A percentile compares a stretch with the other conserved stretches of the same genome.
Evolutionary conservation across 2,888 invertebrate species (phyloP).

Genomic region (Volucella bombylans): DNA sequence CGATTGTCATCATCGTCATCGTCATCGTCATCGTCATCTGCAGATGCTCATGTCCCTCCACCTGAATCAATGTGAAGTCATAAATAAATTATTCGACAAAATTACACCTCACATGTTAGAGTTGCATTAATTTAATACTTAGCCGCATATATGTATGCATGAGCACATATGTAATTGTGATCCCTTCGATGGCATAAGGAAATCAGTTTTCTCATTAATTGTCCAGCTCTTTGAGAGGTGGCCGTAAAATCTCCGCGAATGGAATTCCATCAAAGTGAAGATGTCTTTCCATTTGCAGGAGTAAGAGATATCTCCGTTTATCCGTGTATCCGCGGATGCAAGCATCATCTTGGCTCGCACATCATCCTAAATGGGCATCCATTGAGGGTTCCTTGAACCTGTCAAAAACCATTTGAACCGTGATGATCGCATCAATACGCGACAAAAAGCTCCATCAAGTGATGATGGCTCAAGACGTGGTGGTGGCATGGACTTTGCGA

Average conservation of each 20-base stretch:
- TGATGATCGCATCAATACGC: slow-evolving; percentile 54
- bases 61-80: slow-evolving; percentile 62
- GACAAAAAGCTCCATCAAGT: slow-evolving; percentile 60
- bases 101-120: slow-evolving; percentile 50
- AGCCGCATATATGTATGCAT: neutral
- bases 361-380: slow-evolving; percentile 58
- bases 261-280: slow-evolving; percentile 73
- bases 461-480: slow-evolving; percentile 1
- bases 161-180: too few relatives aligned
- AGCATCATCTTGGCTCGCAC: slow-evolving; percentile 32
- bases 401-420: slow-evolving; percentile 49
- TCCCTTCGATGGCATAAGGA: slow-evolving; percentile 8
- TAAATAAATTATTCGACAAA: slow-evolving; percentile 70
- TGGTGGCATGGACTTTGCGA: neutral
- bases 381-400: slow-evolving; percentile 70
- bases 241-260: slow-evolving; percentile 67
- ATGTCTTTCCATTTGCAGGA: slow-evolving; percentile 46
- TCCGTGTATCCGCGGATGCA: neutral
- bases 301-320: slow-evolving; percentile 16
- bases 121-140: slow-evolving; percentile 67
- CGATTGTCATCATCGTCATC: slow-evolving; percentile 47
- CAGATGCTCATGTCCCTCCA: slow-evolving; percentile 23
- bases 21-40: slow-evolving; percentile 24
- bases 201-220: slow-evolving; percentile 52
- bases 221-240: neutral